Evolutionary conservation across 2,797 vertebrate genomes (phyloP).

Genomic region (Centroberyx gerrardi): DNA sequence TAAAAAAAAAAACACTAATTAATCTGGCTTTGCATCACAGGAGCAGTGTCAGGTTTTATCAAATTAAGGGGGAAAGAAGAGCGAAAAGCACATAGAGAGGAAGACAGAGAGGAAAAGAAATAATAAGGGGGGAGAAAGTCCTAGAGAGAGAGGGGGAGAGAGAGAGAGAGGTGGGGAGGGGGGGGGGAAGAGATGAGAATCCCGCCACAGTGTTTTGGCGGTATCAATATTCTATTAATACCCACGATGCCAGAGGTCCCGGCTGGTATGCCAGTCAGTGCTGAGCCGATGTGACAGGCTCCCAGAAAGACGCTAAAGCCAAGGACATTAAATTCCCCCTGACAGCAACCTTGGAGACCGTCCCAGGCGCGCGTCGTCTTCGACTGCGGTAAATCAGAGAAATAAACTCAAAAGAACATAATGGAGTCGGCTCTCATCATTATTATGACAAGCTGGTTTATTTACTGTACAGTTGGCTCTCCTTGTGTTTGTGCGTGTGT

Average conservation of each 20-base stretch:
- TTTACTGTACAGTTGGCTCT: slow-evolving; percentile 78
- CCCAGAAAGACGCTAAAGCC: slow-evolving; percentile 87
- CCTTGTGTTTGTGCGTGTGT: slow-evolving; percentile 34
- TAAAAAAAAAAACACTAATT: slow-evolving; percentile 90
- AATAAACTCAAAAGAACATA: slow-evolving; percentile 88
- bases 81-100: neutral
- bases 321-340: slow-evolving; percentile 90
- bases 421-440: slow-evolving; percentile 83
- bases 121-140: slow-evolving; percentile 41
- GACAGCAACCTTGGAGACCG: slow-evolving; percentile 92
- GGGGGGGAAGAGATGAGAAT: slow-evolving; percentile 73
- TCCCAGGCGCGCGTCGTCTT: slow-evolving; percentile 79
- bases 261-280: slow-evolving; percentile 86
- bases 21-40: slow-evolving; percentile 88
- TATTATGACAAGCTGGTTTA: slow-evolving; percentile 80
- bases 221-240: slow-evolving; percentile 98
- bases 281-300: slow-evolving; percentile 90
- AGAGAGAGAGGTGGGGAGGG: slow-evolving; percentile 63
- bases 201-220: slow-evolving; percentile 88
- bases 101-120: slow-evolving; percentile 2
- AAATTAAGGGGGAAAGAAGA: slow-evolving; percentile 75
- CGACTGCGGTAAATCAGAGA: slow-evolving; percentile 85
- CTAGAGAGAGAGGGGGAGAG: slow-evolving; percentile 19
- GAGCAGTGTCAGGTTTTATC: slow-evolving; percentile 79
- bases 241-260: slow-evolving; percentile 91